These are phyloP conservation scores for Excalfactoria chinensis DNA, from an alignment of 2,113 vertebrate genomes.

Conservation along the genomic window DNA sequence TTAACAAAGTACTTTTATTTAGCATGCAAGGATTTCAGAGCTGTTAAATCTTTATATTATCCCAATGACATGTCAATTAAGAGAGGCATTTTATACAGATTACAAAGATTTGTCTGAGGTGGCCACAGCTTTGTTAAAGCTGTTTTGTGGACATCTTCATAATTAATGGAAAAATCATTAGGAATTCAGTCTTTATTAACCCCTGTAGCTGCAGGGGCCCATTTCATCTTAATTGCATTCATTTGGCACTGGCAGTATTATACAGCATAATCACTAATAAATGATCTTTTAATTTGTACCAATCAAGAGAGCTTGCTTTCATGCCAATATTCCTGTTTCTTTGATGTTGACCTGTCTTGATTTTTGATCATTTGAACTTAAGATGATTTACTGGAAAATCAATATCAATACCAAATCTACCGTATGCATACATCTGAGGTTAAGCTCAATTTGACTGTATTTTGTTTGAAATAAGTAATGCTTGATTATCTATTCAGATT, in stretches of 20 bases:
- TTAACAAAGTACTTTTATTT: slow-evolving; percentile 47
- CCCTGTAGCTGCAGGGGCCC: slow-evolving; percentile 86
- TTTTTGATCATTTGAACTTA: slow-evolving; percentile 86
- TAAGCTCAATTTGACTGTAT: slow-evolving; percentile 79
- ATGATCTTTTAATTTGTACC: slow-evolving; percentile 88
- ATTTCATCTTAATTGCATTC: slow-evolving; percentile 89
- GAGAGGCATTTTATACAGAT: slow-evolving; percentile 78
- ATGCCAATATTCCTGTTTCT: slow-evolving; percentile 87
- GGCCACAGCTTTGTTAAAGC: slow-evolving; percentile 83
- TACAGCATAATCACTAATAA: slow-evolving; percentile 86
- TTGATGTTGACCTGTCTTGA: slow-evolving; percentile 86
- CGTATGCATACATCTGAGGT: slow-evolving; percentile 79
- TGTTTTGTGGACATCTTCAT: slow-evolving; percentile 88
- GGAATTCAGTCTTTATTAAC: slow-evolving; percentile 86
- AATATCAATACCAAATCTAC: slow-evolving; percentile 85
- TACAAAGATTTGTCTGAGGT: slow-evolving; percentile 82
- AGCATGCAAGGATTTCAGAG: slow-evolving; percentile 58
- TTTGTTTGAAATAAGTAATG: slow-evolving; percentile 82
- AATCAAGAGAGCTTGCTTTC: slow-evolving; percentile 83
- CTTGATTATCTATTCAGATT: slow-evolving; percentile 83
- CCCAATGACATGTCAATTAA: slow-evolving; percentile 79
- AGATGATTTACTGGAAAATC: slow-evolving; percentile 88
- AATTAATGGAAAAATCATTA: slow-evolving; percentile 88
- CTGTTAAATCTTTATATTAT: slow-evolving; percentile 77
- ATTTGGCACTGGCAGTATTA: slow-evolving; percentile 85